These are phyloP conservation scores for Oreochromis tanganicae DNA, from an alignment of 2,113 vertebrate species.

Conservation along the genomic window DNA sequence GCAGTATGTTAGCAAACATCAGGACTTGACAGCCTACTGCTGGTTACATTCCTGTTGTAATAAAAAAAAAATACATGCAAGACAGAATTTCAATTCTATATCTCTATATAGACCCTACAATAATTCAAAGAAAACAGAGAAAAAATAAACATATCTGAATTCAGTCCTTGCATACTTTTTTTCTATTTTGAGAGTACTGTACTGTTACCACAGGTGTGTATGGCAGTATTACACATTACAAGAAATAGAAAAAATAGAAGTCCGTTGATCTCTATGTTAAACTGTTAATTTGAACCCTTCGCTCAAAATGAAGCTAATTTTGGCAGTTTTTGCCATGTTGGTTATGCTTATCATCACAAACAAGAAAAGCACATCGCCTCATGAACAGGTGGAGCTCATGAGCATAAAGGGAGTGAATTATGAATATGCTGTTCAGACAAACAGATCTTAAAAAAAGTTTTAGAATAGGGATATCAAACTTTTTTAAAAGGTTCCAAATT, in stretches of 20 bases:
- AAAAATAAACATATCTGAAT: background rate
- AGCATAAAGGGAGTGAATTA: background rate
- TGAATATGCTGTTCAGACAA: background rate
- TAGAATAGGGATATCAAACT: background rate
- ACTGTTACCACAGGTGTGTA: background rate
- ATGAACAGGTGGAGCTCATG: background rate
- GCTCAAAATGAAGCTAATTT: background rate
- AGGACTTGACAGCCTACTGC: background rate
- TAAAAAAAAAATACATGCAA: background rate
- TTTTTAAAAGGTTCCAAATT: background rate
- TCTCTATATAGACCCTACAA: background rate
- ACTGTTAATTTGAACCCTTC: background rate
- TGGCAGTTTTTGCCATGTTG: background rate
- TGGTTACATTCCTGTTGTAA: background rate
- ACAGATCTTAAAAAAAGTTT: background rate
- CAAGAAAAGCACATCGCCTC: background rate
- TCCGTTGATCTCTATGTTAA: background rate
- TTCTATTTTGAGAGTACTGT: background rate
- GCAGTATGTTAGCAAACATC: background rate
- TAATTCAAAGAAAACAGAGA: background rate
- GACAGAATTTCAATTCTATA: background rate
- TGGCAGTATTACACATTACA: background rate
- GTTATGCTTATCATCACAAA: background rate
- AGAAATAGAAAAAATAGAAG: background rate
- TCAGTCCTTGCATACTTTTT: background rate